Conservation (phyloP, 2,113 vertebrate genomes). For the Mirounga angustirostris region DNA sequence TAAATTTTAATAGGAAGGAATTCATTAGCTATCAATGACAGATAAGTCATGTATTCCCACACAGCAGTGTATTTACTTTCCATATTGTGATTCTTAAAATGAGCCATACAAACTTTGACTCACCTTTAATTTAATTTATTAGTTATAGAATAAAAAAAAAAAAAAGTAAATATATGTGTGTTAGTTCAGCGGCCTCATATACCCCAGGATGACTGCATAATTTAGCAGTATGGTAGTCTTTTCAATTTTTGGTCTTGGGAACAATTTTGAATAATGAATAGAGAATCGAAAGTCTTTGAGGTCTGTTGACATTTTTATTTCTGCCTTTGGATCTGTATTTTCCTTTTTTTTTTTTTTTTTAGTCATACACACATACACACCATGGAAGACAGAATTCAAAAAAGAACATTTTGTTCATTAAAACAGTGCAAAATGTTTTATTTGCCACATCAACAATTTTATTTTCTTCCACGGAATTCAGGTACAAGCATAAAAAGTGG, state of each 20-base stretch:
- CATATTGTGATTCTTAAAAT: constrained; percentile 51
- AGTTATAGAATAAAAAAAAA: constrained; percentile 65
- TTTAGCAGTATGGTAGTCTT: constrained; percentile 46
- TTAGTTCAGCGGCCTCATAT: constrained; percentile 4
- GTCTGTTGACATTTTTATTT: not conserved
- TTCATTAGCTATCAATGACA: constrained; percentile 69
- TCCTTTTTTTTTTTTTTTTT: not conserved
- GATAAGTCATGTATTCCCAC: not conserved
- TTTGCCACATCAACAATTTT: not conserved
- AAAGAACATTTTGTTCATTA: constrained; percentile 1
- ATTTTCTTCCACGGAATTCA: constrained; percentile 59
- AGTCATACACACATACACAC: not conserved
- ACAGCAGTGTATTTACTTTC: constrained; percentile 57
- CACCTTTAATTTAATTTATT: constrained; percentile 67
- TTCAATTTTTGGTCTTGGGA: not conserved
- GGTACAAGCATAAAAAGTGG: not conserved
- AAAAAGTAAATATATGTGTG: constrained; percentile 22
- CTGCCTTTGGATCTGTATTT: not conserved
- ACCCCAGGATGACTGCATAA: constrained; percentile 29
- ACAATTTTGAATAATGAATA: constrained; percentile 50
- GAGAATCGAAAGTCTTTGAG: not conserved
- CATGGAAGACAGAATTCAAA: not conserved
- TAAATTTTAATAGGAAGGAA: constrained; percentile 81
- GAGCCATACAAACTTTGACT: constrained; percentile 49
- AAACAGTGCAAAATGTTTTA: constrained; percentile 31